These are phyloP conservation scores for Nerophis ophidion DNA, from an alignment of 2,113 vertebrate genomes.

Conservation along the genomic window DNA sequence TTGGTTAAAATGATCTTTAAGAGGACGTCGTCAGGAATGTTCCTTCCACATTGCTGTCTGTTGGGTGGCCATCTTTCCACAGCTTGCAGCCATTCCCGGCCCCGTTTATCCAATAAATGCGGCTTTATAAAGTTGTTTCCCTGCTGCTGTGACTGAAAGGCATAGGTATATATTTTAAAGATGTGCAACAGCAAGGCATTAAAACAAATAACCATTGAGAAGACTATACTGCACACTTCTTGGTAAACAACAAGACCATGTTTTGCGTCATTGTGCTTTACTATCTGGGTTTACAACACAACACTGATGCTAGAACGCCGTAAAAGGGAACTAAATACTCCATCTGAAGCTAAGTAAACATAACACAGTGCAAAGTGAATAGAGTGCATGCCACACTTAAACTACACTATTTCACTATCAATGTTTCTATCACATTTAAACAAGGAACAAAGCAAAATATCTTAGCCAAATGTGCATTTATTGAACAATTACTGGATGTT, in stretches of 20 bases:
- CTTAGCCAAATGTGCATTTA: too few species aligned
- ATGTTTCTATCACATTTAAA: too few species aligned
- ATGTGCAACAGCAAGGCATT: slow-evolving; percentile 47
- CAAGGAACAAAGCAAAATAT: too few species aligned
- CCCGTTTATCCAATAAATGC: slow-evolving; percentile 73
- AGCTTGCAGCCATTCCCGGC: slow-evolving; percentile 69
- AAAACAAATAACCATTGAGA: slow-evolving; percentile 40
- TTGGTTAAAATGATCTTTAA: slow-evolving; percentile 48
- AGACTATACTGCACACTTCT: slow-evolving; percentile 26
- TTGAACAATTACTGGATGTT: too few species aligned
- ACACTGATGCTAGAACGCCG: not conserved
- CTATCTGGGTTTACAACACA: not conserved
- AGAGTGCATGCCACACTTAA: too few species aligned
- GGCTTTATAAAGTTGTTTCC: slow-evolving; percentile 66
- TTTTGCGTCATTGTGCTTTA: slow-evolving; percentile 30
- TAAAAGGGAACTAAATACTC: not conserved
- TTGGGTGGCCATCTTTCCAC: slow-evolving; percentile 62
- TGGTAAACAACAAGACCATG: slow-evolving; percentile 30
- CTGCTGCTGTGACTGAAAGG: slow-evolving; percentile 61
- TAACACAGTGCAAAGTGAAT: not conserved
- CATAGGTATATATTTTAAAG: slow-evolving; percentile 53
- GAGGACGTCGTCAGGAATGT: slow-evolving; percentile 39
- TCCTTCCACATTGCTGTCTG: slow-evolving; percentile 53
- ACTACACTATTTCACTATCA: too few species aligned
- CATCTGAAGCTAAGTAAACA: not conserved